Evolutionary conservation across 2,113 vertebrate species (phyloP), one percentile per base, ranked within the genome.

Genomic region (Arothron firmamentum): DNA sequence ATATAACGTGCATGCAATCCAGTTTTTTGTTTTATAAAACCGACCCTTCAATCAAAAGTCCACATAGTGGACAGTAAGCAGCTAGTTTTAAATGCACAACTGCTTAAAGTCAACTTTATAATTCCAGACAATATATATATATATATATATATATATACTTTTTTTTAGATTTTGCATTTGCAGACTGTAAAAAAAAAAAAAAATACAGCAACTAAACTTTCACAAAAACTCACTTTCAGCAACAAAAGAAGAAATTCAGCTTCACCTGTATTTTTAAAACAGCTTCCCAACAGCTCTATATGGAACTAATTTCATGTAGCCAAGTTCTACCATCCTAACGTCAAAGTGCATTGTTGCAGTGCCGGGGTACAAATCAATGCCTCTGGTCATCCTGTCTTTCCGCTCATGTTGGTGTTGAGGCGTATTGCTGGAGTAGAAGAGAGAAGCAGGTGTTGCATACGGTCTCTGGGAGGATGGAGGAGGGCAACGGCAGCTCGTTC

Each of bases 401-500:
- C 0, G 8, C 64, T 93, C 90, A 96, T 2, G 90, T 75, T 0
- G 94, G 94, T 1, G 90, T 93, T 21, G 79, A 87, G 0, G 91
- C 92, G 14, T 96, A 97, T 14, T 95, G 93, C 59, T 92, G 91
- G 20, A 97, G 91, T 21, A 98, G 74, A 52, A 7, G 82, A 5
- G 86, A 5, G 62, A 93, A 92, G 74, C 96, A 98, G 49, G 79
- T 28, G 1, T 85, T 81, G 60, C 96, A 98, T 23, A 96, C 94
- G 0, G 67, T 80, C 82, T 94, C 91, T 0, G 94, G 96, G 59
- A 93, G 87, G 56, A 97, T 96, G 61, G 94, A 97, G 10, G 95
- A 96, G 0, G 96, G 94, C 3, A 98, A 85, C 1, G 95, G 97
- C 74, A 97, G 86, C 85, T 95, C 90, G 0, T 94, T 89, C 3